phyloP scores from a whole-genome alignment of 2,888 invertebrate species.

The Girardia tigrina region DNA sequence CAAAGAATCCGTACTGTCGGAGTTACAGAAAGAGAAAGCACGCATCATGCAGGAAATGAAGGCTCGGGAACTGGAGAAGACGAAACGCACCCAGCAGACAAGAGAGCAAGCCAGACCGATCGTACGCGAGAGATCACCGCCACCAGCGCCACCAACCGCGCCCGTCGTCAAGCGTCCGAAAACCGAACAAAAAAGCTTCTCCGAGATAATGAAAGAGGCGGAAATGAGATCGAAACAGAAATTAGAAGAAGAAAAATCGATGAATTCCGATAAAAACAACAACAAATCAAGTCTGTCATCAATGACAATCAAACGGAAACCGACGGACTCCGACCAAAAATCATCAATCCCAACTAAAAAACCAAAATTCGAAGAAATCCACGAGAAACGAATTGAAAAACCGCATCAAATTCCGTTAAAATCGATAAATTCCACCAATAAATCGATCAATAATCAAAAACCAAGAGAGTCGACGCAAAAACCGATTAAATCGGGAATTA shows the following conservation, averaged over 20 bases:
- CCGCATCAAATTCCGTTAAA: too few species aligned
- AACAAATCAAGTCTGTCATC: background rate
- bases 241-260: too few species aligned
- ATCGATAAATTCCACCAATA: too few species aligned
- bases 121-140: too few species aligned
- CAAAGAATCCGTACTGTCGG: background rate
- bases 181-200: background rate
- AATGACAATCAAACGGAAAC: background rate
- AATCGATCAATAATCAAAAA: too few species aligned
- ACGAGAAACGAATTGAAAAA: too few species aligned
- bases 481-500: too few species aligned
- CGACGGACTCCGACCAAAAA: background rate
- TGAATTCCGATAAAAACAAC: too few species aligned
- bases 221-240: background rate
- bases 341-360: background rate
- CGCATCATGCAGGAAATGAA: background rate
- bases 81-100: background rate
- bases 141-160: too few species aligned
- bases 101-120: too few species aligned
- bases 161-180: background rate
- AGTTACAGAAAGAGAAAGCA: constrained; percentile 6
- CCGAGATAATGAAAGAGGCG: background rate
- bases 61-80: background rate
- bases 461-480: too few species aligned
- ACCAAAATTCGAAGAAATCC: background rate